Evolutionary conservation across 2,113 vertebrate species (phyloP), one percentile per base, ranked within the genome.

Genomic region (Macaca nemestrina): DNA sequence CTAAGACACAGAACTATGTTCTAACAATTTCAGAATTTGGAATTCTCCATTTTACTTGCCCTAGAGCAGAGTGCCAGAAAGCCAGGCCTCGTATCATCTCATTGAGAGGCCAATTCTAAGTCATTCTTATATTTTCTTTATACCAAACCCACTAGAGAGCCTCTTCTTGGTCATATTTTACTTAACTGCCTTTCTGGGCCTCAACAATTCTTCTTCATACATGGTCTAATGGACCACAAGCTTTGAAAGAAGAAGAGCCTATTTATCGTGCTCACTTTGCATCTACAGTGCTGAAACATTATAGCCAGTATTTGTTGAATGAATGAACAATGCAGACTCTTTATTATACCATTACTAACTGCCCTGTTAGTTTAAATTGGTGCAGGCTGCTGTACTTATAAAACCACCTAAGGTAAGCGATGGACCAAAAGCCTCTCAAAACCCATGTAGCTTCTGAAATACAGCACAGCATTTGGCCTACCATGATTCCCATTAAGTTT

Each of bases 361-460:
- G 50, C 14, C 50, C 67, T n/a, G 12, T 83, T 55, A 25, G 35
- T 43, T 55, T 90, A 70, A 89, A 55, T 30, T 27, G 70, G 45
- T 38, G 35, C 8, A 70, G 52, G 18, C 14, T 86, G 70, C 43
- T 11, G 35, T 75, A 32, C n/a, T 59, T 93, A 17, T 90, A 72
- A 48, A 80, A 89, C 4, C 90, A 11, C 18, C 93, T 55, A 95
- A 94, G 57, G 1, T 90, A 88, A 96, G 72, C 35, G 64, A 98
- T 79, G 88, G 86, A 79, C 52, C 93, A 90, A 95, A 97, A 93
- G 95, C n/a, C 82, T 95, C 78, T 83, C 72, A 89, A 57, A 61
- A 30, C 81, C 85, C 81, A 86, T 25, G 76, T 76, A 94, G 79
- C 64, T 84, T 83, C 68, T 35, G n/a, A 78, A 70, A 45, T 17